Conservation (phyloP, 2,888 invertebrate genomes). For the Pterostichus niger region DNA sequence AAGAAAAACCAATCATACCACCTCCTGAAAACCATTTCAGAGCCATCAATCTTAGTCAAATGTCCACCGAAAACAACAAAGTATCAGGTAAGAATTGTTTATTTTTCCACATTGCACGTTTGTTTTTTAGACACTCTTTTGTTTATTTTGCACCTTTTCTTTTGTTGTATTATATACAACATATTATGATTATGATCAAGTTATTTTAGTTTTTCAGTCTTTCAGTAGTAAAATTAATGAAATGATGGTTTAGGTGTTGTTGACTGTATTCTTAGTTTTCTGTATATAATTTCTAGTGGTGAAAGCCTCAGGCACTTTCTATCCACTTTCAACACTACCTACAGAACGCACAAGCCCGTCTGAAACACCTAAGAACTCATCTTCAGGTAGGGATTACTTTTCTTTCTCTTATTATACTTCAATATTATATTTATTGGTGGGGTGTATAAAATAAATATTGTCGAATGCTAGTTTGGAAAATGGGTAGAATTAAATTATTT, state of each 20-base stretch:
- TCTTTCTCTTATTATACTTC: constrained; percentile 20
- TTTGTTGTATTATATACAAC: constrained; percentile 51
- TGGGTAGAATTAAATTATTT: background rate
- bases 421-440: background rate
- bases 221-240: constrained; percentile 16
- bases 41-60: constrained; percentile 75
- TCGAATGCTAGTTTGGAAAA: constrained; percentile 13
- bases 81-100: constrained; percentile 73
- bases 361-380: constrained; percentile 80
- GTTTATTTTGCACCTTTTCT: constrained; percentile 19
- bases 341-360: constrained; percentile 79
- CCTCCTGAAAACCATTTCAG: constrained; percentile 70
- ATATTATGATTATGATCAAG: background rate
- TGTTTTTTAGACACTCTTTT: constrained; percentile 34
- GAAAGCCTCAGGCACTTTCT: constrained; percentile 95
- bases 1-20: constrained; percentile 42
- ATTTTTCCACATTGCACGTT: background rate
- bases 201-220: too few species aligned
- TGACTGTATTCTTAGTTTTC: constrained; percentile 59
- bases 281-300: constrained; percentile 85
- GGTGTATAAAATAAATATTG: background rate
- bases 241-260: constrained; percentile 26
- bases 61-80: constrained; percentile 71
- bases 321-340: constrained; percentile 86
- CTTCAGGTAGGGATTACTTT: constrained; percentile 78